Base-by-base conservation (phyloP, 1,140 invertebrate species). In the Elysia chlorotica region DNA sequence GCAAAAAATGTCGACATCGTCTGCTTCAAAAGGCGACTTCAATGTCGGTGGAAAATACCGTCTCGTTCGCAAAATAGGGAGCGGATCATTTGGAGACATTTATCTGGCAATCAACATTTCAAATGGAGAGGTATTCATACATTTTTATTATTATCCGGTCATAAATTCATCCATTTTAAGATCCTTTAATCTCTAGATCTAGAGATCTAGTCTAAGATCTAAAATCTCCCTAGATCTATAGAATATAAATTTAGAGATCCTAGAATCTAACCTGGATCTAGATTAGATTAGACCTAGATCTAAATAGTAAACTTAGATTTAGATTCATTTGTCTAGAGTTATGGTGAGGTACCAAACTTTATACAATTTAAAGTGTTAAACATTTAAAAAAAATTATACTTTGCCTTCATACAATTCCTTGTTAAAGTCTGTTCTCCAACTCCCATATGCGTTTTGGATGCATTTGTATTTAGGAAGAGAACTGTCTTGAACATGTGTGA, bases 71-170 rank as follows among this genome's bases (percentile, higher is more conserved):
- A 98, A 98, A 91, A 99, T 99, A 85, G 98, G 95, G 86, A 97
- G 95, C 87, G 98, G 98, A 78, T 99, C 97, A 2, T 99, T 99
- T 89, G 98, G 98, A 85, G 97, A 99, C 89, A 99, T 99, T 86
- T 99, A 97, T 89, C 90, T 99, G 81, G 96, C 94, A 76, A 96
- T 98, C 88, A 98, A 98, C 90, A 92, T 96, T 83, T 91, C 92
- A 83, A 97, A 96, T 92, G 97, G 96, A 88, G 97, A 98, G 92
- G 93, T 94, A 90, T n/a, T n/a, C n/a, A n/a, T n/a, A n/a, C n/a
- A n/a, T n/a, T n/a, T n/a, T n/a, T n/a, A n/a, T n/a, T n/a, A n/a
- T n/a, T n/a, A n/a, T n/a, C n/a, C n/a, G n/a, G n/a, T n/a, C n/a
- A n/a, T n/a, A n/a, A n/a, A n/a, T n/a, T n/a, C n/a, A n/a, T n/a